phyloP scores from a whole-genome alignment of 2,797 vertebrate genomes.

The Lemur catta region DNA sequence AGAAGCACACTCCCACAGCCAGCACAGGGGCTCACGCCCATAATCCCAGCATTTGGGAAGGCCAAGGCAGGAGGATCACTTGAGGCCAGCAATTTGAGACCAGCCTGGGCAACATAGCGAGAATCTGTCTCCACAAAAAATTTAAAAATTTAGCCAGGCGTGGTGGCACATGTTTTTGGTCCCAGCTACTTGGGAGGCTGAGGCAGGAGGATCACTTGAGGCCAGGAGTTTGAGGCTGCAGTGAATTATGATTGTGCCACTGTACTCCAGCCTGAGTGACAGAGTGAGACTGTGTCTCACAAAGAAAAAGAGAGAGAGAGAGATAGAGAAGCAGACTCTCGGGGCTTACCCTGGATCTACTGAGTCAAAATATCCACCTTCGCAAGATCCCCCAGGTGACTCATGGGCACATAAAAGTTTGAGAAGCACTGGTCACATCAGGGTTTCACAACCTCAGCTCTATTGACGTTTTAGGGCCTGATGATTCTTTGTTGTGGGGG shows the following conservation, averaged over 20 bases:
- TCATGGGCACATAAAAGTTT: background rate
- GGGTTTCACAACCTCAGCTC: background rate
- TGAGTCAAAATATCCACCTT: background rate
- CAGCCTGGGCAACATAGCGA: background rate
- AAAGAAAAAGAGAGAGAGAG: background rate
- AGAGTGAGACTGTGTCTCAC: background rate
- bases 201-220: background rate
- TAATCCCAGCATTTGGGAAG: background rate
- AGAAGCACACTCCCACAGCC: background rate
- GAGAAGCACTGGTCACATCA: background rate
- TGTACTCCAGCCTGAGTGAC: background rate
- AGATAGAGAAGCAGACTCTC: background rate
- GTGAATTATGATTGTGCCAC: background rate
- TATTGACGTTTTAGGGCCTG: background rate
- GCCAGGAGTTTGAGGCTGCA: background rate
- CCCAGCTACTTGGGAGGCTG: background rate
- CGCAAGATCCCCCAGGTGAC: background rate
- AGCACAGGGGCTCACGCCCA: fast-evolving
- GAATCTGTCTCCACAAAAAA: background rate
- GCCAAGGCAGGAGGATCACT: background rate
- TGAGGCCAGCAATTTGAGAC: background rate
- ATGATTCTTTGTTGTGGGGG: background rate
- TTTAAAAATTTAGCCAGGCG: background rate
- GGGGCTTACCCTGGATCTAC: background rate
- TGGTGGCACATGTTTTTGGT: background rate